Conservation (phyloP, 2,797 vertebrate species). For the Morus bassanus region DNA sequence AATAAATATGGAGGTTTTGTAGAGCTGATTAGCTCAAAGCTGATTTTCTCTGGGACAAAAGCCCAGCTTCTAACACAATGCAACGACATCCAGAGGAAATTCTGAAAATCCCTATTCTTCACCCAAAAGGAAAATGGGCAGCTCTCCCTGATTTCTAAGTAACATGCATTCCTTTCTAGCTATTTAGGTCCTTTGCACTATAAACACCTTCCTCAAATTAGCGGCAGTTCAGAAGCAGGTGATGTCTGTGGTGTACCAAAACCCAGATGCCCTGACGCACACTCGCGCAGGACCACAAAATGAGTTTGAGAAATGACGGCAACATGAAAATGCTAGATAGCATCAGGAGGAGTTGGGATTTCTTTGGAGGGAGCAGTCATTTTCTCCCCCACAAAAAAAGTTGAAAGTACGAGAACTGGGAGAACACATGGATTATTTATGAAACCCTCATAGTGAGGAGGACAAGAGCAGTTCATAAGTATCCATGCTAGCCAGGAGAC, state of each 20-base stretch:
- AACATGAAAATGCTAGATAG: background rate
- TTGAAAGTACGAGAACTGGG: background rate
- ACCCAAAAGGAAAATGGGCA: background rate
- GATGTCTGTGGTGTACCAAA: background rate
- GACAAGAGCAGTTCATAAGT: background rate
- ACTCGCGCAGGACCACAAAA: background rate
- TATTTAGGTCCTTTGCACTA: background rate
- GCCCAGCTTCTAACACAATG: background rate
- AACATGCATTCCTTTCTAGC: background rate
- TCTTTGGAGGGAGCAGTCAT: background rate
- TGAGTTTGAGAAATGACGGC: background rate
- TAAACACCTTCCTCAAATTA: background rate
- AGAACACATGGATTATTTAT: background rate
- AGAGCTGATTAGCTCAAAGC: background rate
- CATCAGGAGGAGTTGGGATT: background rate
- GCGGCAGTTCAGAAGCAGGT: background rate
- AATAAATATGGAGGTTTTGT: background rate
- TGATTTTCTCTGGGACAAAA: background rate
- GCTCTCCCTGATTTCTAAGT: background rate
- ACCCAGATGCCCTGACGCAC: background rate
- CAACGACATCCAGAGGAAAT: background rate
- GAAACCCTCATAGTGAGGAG: background rate
- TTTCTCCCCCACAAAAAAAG: background rate
- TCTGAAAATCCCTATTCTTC: background rate
- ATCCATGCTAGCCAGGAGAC: background rate